Percentiles rank a stretch among this genome's conserved stretches.
These are phyloP conservation scores for Hetaerina americana DNA, from an alignment of 1,140 invertebrate species.

Conservation along the genomic window DNA sequence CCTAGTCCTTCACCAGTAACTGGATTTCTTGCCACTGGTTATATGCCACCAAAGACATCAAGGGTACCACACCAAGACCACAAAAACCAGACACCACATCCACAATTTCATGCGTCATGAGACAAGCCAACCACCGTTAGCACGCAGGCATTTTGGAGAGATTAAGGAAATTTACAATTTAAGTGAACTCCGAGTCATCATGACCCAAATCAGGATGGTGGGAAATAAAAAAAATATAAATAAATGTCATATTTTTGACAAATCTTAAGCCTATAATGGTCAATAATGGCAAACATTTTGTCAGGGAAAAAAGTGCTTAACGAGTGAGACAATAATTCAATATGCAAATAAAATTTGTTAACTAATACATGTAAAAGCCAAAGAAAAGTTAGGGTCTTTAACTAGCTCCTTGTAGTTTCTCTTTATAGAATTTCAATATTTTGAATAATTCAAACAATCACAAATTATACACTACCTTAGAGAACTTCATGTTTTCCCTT, in stretches of 20 bases:
- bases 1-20: constrained; percentile 41
- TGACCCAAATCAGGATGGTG: background rate
- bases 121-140: background rate
- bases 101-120: background rate
- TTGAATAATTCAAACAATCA: too few relatives aligned
- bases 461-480: too few relatives aligned
- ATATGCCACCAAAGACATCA: background rate
- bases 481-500: too few relatives aligned
- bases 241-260: background rate
- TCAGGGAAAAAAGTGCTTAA: too few relatives aligned
- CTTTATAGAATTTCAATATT: too few relatives aligned
- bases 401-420: too few relatives aligned
- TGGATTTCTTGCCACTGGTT: constrained; percentile 32
- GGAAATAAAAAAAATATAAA: background rate
- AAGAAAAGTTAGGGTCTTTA: too few relatives aligned
- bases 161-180: background rate
- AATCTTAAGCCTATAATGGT: too few relatives aligned
- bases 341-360: too few relatives aligned
- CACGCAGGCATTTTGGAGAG: background rate
- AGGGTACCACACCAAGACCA: background rate
- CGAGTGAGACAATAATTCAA: too few relatives aligned
- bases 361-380: too few relatives aligned
- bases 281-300: too few relatives aligned
- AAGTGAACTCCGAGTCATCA: background rate
- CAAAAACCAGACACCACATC: background rate